A percentile compares a stretch with the other conserved stretches of the same genome.
Conservation (phyloP, 1,140 invertebrate species). For the Nylanderia fulva region DNA sequence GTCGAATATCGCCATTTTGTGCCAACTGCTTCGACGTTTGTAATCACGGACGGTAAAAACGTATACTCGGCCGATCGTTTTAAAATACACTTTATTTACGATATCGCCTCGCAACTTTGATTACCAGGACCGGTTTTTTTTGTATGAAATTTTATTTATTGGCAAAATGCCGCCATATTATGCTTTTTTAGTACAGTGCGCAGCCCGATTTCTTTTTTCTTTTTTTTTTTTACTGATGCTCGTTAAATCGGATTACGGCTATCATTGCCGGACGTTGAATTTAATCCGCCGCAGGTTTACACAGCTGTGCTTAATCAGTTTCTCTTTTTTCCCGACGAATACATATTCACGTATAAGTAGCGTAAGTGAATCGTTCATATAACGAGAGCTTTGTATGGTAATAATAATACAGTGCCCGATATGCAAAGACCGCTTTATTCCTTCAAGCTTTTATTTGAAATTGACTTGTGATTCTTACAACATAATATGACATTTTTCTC, state of each 20-base stretch:
- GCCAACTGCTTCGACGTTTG: constrained; percentile 68
- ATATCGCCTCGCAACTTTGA: constrained; percentile 63
- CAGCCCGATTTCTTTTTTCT: constrained; percentile 6
- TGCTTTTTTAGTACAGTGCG: constrained; percentile 1
- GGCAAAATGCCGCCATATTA: constrained; percentile 31
- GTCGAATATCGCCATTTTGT: constrained; percentile 49
- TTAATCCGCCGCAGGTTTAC: constrained; percentile 42
- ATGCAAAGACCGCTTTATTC: constrained; percentile 33
- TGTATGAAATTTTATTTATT: constrained; percentile 53
- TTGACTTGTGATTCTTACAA: not conserved
- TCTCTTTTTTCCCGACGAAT: constrained; percentile 27
- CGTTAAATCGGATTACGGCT: constrained; percentile 65
- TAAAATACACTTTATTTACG: constrained; percentile 69
- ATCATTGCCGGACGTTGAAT: constrained; percentile 35
- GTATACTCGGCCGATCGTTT: constrained; percentile 48
- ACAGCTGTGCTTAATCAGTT: constrained; percentile 59
- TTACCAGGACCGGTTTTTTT: constrained; percentile 18
- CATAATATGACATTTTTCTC: not conserved
- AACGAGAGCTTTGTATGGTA: constrained; percentile 18
- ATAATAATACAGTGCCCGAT: not conserved
- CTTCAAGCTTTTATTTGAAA: constrained; percentile 8
- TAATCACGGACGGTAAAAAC: constrained; percentile 63
- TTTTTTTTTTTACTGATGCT: constrained; percentile 62
- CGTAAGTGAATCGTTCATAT: constrained; percentile 45
- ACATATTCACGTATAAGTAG: constrained; percentile 49